Conservation (phyloP, 2,113 vertebrate genomes). For the Toxostoma redivivum region DNA sequence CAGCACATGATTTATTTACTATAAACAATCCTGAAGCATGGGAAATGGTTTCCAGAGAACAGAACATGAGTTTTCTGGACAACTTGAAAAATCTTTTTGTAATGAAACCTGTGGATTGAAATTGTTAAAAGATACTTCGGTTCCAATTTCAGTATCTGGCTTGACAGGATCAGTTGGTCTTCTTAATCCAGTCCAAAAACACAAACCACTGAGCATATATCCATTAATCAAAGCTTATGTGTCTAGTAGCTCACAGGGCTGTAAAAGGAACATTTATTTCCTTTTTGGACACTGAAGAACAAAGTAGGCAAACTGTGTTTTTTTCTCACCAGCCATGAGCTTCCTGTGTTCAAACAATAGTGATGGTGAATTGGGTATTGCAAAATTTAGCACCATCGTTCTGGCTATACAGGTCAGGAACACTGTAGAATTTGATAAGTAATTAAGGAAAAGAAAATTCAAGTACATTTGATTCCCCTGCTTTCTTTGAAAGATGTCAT, state of each 20-base stretch:
- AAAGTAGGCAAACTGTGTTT: neutral
- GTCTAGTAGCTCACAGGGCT: neutral
- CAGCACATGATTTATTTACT: conserved; percentile 33
- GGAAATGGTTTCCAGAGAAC: conserved; percentile 19
- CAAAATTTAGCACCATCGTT: neutral
- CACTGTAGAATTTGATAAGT: neutral
- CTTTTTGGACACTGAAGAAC: neutral
- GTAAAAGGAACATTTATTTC: neutral
- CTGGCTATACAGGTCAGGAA: neutral
- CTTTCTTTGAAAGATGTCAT: neutral
- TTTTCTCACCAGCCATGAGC: neutral
- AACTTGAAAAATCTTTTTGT: neutral
- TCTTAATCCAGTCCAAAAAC: neutral
- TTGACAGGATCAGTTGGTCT: neutral
- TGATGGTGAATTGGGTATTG: neutral
- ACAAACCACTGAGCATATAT: neutral
- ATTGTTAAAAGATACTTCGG: neutral
- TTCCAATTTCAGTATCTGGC: neutral
- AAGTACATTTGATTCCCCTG: neutral
- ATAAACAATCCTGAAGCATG: conserved; percentile 9
- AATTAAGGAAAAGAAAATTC: neutral
- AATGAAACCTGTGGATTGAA: neutral
- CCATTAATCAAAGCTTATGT: neutral
- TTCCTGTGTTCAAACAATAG: neutral
- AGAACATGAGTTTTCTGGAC: neutral